phyloP scores from a whole-genome alignment of 2,797 vertebrate species.

The Clamator glandarius region DNA sequence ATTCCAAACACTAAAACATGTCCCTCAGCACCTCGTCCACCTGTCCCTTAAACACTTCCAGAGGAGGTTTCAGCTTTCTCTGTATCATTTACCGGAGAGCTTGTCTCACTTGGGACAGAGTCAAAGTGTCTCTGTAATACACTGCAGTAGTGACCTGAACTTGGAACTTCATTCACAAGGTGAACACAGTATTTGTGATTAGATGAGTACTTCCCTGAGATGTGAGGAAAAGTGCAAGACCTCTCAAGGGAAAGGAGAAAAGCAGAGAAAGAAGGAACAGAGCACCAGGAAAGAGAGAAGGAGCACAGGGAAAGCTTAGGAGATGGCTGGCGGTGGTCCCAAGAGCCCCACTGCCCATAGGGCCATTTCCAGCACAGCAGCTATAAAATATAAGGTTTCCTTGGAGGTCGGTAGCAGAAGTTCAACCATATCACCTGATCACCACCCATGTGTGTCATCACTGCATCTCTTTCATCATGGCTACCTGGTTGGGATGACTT shows the following conservation, averaged over 20 bases:
- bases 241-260: not conserved
- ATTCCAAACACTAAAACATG: too few relatives aligned
- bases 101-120: not conserved
- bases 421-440: not conserved
- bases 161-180: not conserved
- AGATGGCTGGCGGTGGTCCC: fast-evolving
- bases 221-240: not conserved
- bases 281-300: not conserved
- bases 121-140: not conserved
- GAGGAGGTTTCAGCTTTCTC: not conserved
- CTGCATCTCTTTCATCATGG: not conserved
- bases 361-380: not conserved
- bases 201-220: not conserved
- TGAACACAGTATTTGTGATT: not conserved
- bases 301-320: not conserved
- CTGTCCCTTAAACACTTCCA: too few relatives aligned
- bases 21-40: too few relatives aligned
- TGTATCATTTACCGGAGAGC: not conserved
- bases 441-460: not conserved
- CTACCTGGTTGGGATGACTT: not conserved
- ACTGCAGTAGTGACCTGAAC: not conserved
- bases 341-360: not conserved
- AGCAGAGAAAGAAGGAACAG: not conserved
- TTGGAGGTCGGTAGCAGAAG: not conserved
- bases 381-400: not conserved